These are phyloP conservation scores for Calidris pygmaea DNA, from an alignment of 2,113 vertebrate genomes.

Conservation along the genomic window DNA sequence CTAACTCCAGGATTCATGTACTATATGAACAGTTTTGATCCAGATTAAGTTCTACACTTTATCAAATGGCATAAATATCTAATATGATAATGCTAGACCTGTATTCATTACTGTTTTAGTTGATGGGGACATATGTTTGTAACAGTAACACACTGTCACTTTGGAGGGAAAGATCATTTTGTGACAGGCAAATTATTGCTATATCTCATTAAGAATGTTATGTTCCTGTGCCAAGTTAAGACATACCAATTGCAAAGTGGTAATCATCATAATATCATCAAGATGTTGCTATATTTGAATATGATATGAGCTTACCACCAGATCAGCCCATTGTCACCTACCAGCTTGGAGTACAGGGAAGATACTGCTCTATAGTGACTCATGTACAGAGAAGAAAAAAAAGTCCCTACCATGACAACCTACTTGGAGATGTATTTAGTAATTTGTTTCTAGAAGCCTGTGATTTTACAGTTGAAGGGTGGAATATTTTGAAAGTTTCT, in stretches of 20 bases:
- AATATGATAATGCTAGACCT: not conserved
- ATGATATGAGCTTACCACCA: not conserved
- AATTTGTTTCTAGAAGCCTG: not conserved
- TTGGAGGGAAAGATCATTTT: not conserved
- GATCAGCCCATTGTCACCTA: not conserved
- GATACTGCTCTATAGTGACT: not conserved
- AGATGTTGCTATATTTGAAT: slow-evolving; percentile 36
- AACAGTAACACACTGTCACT: not conserved
- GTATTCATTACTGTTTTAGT: not conserved
- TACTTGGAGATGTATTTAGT: not conserved
- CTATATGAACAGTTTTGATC: not conserved
- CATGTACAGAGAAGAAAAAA: not conserved
- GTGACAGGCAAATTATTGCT: slow-evolving; percentile 47
- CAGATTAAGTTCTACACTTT: not conserved
- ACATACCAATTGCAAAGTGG: slow-evolving; percentile 9
- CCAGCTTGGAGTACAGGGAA: not conserved
- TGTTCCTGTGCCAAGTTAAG: not conserved
- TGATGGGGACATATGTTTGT: not conserved
- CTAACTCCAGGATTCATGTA: not conserved
- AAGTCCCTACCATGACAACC: not conserved
- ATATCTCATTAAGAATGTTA: slow-evolving; percentile 26
- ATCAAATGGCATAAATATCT: not conserved
- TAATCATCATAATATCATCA: slow-evolving; percentile 24
- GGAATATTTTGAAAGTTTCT: not conserved
- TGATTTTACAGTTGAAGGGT: not conserved